Base-by-base conservation (phyloP, 2,113 vertebrate genomes). In the Cynocephalus volans region DNA sequence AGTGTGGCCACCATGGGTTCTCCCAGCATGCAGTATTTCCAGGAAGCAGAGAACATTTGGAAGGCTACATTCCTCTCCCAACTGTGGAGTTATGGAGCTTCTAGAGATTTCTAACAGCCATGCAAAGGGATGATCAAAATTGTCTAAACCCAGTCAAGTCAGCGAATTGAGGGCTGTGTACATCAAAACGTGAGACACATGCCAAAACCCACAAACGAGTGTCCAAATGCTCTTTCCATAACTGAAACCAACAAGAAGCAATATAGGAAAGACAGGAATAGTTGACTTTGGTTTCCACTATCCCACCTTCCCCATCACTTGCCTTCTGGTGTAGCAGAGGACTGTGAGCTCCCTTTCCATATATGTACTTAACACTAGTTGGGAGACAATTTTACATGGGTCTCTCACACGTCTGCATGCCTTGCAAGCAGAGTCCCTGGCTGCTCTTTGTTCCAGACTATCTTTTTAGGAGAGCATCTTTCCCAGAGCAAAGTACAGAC, bases 71-170 rank as follows among this genome's bases (percentile, higher is more conserved):
- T 93, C 36, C 50, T 90, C 80, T 90, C 41, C 70, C 56, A 93
- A 90, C 56, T 76, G 28, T 69, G 41, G 48, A 50, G n/a, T 70
- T 92, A 31, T 45, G 64, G 28, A 77, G 24, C 31, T 48, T 89
- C 89, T 70, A 83, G 52, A 80, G 54, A 28, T 94, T 97, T 85
- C 82, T 76, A 41, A 85, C 48, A 93, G 31, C 64, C 33, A 45
- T 67, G 36, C 56, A 79, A 93, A 85, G 64, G 24, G 75, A 88
- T 65, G 31, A 54, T 31, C 56, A 45, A 65, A 76, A 70, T 64
- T 17, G 6, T 52, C 83, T 62, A 93, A 77, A 87, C n/a, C 6
- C 8, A 58, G 28, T 72, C 19, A 75, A 77, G 48, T 33, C 24
- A 31, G 52, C 28, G 45, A 80, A 33, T 36, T 28, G 26, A 75